phyloP scores from a whole-genome alignment of 1,140 invertebrate species.

The Diabrotica undecimpunctata region DNA sequence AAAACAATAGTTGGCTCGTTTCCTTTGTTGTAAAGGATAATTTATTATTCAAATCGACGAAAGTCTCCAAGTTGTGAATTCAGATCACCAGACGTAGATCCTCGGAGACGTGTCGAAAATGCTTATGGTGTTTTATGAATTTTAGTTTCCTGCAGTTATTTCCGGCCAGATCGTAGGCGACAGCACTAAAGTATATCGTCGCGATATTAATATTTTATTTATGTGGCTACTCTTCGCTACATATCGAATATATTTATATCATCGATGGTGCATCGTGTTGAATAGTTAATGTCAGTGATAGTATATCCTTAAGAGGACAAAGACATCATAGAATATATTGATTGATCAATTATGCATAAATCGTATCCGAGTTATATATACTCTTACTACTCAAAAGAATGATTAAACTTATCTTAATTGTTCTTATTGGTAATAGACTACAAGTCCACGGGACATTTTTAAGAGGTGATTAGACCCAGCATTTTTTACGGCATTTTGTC shows the following conservation, averaged over 20 bases:
- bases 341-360: too few species aligned
- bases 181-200: conserved; percentile 7
- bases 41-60: conserved; percentile 9
- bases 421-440: too few species aligned
- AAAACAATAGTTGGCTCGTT: background rate
- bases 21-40: background rate
- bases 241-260: conserved; percentile 1
- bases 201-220: conserved; percentile 2
- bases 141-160: conserved; percentile 8
- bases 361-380: too few species aligned
- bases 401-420: too few species aligned
- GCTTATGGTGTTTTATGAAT: conserved; percentile 14
- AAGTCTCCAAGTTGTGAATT: conserved; percentile 8
- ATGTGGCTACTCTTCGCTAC: background rate
- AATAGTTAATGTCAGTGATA: background rate
- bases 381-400: too few species aligned
- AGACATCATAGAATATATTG: background rate
- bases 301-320: background rate
- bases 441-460: too few species aligned
- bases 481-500: too few species aligned
- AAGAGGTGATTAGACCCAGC: too few species aligned
- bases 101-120: conserved; percentile 9
- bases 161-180: conserved; percentile 5
- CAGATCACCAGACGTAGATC: conserved; percentile 8
- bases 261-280: background rate